Conservation (phyloP, 2,888 invertebrate species). For the Alloscopus bannaensis region DNA sequence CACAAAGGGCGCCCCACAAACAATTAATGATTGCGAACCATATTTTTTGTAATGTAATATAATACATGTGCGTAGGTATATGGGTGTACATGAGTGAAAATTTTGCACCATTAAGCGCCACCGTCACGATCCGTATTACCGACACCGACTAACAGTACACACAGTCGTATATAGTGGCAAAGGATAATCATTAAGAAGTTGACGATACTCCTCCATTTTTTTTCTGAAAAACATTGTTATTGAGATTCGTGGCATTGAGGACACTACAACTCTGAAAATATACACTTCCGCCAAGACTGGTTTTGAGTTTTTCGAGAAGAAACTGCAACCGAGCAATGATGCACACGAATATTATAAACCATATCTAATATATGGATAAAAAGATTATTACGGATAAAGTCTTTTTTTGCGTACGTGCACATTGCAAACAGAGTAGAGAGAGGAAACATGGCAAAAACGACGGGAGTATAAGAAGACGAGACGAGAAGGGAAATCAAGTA, state of each 20-base stretch:
- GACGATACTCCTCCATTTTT: background rate
- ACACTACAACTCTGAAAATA: conserved; percentile 42
- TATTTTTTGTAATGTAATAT: too few species aligned
- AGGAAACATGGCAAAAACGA: too few species aligned
- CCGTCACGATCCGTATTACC: conserved; percentile 55
- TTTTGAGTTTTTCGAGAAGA: conserved; percentile 35
- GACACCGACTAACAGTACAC: conserved; percentile 44
- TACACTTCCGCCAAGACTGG: conserved; percentile 53
- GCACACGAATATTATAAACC: background rate
- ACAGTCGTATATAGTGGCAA: background rate
- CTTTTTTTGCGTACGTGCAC: conserved; percentile 8
- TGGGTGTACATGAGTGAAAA: conserved; percentile 43
- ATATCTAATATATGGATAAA: conserved; percentile 1
- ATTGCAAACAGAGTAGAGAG: background rate
- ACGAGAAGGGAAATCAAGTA: conserved; percentile 25
- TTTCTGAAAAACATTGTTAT: conserved; percentile 11
- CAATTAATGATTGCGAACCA: too few species aligned
- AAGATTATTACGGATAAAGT: background rate
- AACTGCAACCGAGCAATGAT: conserved; percentile 12
- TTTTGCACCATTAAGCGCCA: conserved; percentile 40
- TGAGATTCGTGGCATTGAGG: conserved; percentile 40
- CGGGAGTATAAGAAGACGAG: conserved; percentile 28
- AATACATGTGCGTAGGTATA: too few species aligned
- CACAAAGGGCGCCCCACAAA: too few species aligned
- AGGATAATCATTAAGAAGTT: conserved; percentile 20